Percentiles rank a stretch among this genome's conserved stretches.
Conservation (phyloP, 2,113 vertebrate species). For the Semicossyphus pulcher region DNA sequence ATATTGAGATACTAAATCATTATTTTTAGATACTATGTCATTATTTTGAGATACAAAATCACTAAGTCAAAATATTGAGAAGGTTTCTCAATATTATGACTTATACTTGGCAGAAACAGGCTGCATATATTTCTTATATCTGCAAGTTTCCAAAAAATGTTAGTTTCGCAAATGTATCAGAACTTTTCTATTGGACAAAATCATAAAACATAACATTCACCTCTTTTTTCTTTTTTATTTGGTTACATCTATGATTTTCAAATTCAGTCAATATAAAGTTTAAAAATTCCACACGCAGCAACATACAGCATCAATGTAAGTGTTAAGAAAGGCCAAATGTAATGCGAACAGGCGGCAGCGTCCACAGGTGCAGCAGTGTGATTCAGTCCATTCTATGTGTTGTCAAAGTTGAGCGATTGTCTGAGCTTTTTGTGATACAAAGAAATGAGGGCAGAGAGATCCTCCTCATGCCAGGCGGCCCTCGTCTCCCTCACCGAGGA, state of each 20-base stretch:
- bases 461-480: conserved; percentile 10
- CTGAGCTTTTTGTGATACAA: conserved; percentile 28
- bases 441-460: conserved; percentile 10
- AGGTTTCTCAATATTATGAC: too few species aligned
- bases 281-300: conserved; percentile 20
- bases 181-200: too few species aligned
- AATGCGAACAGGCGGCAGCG: conserved; percentile 17
- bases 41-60: too few species aligned
- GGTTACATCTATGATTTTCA: not conserved
- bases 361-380: conserved; percentile 41
- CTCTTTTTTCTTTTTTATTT: conserved; percentile 19
- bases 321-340: conserved; percentile 21
- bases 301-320: conserved; percentile 7
- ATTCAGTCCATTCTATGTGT: conserved; percentile 18
- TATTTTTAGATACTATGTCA: too few species aligned
- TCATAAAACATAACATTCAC: too few species aligned
- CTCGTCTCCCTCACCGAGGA: conserved; percentile 21
- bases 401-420: conserved; percentile 28
- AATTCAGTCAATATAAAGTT: conserved; percentile 17
- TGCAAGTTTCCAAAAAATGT: too few species aligned
- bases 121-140: too few species aligned
- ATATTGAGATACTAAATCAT: too few species aligned
- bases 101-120: too few species aligned
- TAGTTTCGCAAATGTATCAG: too few species aligned
- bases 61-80: too few species aligned